Base-by-base conservation (phyloP, 2,797 vertebrate species). In the Gobio occitaniae region DNA sequence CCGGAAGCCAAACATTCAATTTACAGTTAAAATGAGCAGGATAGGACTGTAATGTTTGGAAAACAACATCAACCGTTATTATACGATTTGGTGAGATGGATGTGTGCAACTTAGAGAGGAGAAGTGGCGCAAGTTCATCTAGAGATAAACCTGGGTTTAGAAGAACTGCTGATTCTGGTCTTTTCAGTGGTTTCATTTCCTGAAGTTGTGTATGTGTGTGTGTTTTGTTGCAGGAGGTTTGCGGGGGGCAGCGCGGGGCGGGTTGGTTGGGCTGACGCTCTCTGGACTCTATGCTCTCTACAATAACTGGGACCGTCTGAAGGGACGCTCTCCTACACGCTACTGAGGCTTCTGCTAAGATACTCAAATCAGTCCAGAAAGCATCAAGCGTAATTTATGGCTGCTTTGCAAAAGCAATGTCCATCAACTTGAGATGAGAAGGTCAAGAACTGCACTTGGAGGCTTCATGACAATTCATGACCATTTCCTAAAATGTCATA, bases 231-330 rank as follows among this genome's bases (percentile, higher is more conserved):
- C 89, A 97, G 96, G 95, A 71, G 96, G 96, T 56, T 38, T 95
- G 54, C 95, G 95, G 3, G 95, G 94, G 8, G 78, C 93, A 16
- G 94, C 94, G 0, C 92, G 95, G 56, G 96, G 96, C 0, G 96
- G 96, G 0, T 36, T 96, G 0, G 91, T 91, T 0, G 96, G 96
- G 3, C 90, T 96, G 50, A 94, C 93, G 0, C 93, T 97, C 0
- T 96, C 96, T 0, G 92, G 95, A 86, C 92, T 96, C 83, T 97
- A 96, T 12, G 94, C 96, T 25, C 90, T 97, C 0, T 97, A 95
- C 84, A 96, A 95, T 85, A 96, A 96, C 93, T 96, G 96, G 96
- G 94, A 96, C 90, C 95, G 95, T 85, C 93, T 96, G 92, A 96
- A 94, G 90, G 95, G 94, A 54, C 93, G 93, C 44, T 70, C 95